Evolutionary conservation across 2,888 invertebrate genomes (phyloP).

Genomic region (Xanthostigma xanthostigma): DNA sequence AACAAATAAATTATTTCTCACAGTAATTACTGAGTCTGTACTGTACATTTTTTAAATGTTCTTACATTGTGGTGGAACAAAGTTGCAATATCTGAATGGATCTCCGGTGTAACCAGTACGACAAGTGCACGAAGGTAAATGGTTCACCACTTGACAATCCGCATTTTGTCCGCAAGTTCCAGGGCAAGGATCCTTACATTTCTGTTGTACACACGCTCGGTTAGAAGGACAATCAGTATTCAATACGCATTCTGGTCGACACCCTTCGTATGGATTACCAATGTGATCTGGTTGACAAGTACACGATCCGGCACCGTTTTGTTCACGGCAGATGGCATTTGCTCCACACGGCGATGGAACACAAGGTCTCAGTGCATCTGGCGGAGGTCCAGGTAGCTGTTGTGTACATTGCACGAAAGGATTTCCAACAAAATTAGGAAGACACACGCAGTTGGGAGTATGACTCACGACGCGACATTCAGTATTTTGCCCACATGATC

Average conservation of each 20-base stretch:
- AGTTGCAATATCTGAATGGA: constrained; percentile 25
- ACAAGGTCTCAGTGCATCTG: constrained; percentile 25
- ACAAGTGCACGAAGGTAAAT: constrained; percentile 59
- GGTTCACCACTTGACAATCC: constrained; percentile 60
- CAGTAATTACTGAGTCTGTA: background rate
- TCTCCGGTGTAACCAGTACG: constrained; percentile 45
- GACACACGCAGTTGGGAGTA: constrained; percentile 58
- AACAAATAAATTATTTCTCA: too few relatives aligned
- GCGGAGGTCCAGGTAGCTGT: constrained; percentile 8
- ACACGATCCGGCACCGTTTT: constrained; percentile 54
- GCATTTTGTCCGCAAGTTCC: constrained; percentile 58
- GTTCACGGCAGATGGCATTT: constrained; percentile 52
- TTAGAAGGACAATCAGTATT: constrained; percentile 58
- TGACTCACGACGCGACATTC: constrained; percentile 62
- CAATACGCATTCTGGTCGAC: constrained; percentile 56
- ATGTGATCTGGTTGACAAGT: constrained; percentile 52
- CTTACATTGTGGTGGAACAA: constrained; percentile 22
- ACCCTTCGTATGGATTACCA: constrained; percentile 62
- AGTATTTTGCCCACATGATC: constrained; percentile 61
- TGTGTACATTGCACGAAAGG: constrained; percentile 35
- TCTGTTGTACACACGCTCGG: constrained; percentile 54
- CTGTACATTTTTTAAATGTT: background rate
- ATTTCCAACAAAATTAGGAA: constrained; percentile 50
- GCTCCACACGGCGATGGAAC: constrained; percentile 43
- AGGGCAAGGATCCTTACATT: constrained; percentile 57